A percentile compares a stretch with the other conserved stretches of the same genome.
Evolutionary conservation across 2,113 vertebrate genomes (phyloP).

Genomic region (Pterocles orientalis): DNA sequence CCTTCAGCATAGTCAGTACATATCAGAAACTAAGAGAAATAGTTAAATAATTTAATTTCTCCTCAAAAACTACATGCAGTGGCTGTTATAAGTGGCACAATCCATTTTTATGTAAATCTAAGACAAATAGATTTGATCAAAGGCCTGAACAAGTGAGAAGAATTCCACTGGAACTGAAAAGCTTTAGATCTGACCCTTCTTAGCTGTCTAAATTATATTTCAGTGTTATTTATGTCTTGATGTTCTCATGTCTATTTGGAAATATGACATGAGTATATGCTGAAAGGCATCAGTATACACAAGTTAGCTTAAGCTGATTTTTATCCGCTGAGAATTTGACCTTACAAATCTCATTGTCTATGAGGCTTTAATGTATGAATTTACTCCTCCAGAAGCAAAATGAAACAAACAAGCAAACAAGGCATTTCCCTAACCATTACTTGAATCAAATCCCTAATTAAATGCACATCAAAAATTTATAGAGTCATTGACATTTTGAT

Average conservation of each 20-base stretch:
- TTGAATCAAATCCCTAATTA: not conserved
- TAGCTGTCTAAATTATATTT: not conserved
- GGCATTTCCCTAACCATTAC: not conserved
- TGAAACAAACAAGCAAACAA: not conserved
- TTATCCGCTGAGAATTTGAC: not conserved
- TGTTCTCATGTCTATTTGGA: not conserved
- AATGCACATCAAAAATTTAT: not conserved
- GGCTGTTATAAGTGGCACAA: not conserved
- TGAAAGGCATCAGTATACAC: not conserved
- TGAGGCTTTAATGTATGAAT: not conserved
- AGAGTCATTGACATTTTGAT: not conserved
- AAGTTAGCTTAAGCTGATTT: not conserved
- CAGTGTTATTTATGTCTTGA: not conserved
- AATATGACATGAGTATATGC: not conserved
- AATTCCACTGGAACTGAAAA: not conserved
- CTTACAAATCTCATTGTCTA: not conserved
- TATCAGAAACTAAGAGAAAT: not conserved
- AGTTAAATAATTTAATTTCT: slow-evolving; percentile 29
- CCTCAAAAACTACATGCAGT: not conserved
- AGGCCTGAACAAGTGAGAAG: not conserved
- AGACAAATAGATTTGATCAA: not conserved
- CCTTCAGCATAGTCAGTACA: not conserved
- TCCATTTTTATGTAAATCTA: not conserved
- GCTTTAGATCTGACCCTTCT: not conserved
- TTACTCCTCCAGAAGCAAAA: not conserved